Evolutionary conservation across 2,113 vertebrate species (phyloP).

Genomic region (Triplophysa rosa): DNA sequence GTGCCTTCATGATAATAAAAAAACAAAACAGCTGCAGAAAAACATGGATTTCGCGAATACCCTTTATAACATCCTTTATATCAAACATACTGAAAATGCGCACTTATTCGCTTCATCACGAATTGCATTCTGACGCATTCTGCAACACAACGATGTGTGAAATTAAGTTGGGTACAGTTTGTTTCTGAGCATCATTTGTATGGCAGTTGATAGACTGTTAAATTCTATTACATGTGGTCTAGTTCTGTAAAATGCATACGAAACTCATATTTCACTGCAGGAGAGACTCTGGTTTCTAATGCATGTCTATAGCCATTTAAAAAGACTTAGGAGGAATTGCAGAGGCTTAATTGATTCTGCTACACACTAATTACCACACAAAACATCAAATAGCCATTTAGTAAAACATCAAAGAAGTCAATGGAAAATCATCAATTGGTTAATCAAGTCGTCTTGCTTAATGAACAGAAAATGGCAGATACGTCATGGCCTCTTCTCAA

Average conservation of each 20-base stretch:
- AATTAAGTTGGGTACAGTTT: too few relatives aligned
- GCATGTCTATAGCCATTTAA: conserved; percentile 6
- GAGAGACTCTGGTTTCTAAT: conserved; percentile 2
- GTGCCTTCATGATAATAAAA: too few relatives aligned
- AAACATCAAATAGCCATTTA: conserved; percentile 26
- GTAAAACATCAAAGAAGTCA: conserved; percentile 23
- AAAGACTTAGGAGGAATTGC: conserved; percentile 2
- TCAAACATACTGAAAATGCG: too few relatives aligned
- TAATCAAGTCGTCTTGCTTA: conserved; percentile 18
- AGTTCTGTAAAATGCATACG: neutral
- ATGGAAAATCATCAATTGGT: conserved; percentile 15
- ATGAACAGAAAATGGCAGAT: neutral
- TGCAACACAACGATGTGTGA: too few relatives aligned
- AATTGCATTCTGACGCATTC: too few relatives aligned
- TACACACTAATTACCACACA: conserved; percentile 22
- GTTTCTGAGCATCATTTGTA: too few relatives aligned
- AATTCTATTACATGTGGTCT: neutral
- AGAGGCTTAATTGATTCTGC: conserved; percentile 14
- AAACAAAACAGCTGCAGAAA: too few relatives aligned
- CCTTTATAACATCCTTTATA: too few relatives aligned
- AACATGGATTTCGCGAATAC: too few relatives aligned
- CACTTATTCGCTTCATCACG: too few relatives aligned
- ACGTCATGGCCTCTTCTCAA: conserved; percentile 15
- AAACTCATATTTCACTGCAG: neutral
- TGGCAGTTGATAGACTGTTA: neutral